Evolutionary conservation across 1,140 invertebrate genomes (phyloP), one percentile per base, ranked within the genome.

Genomic region (Trachymyrmex cornetzi): DNA sequence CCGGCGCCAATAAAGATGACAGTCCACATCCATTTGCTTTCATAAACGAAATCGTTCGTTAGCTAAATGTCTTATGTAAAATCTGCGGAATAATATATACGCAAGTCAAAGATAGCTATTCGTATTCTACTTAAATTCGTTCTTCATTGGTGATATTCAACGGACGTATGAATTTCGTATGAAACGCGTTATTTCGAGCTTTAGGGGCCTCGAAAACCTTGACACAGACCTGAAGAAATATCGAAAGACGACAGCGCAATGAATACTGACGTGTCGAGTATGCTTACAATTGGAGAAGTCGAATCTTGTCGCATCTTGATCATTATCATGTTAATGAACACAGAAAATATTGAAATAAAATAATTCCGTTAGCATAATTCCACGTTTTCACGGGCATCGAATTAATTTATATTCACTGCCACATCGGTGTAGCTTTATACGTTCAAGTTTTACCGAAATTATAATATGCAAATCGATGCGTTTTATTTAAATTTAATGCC

Each of bases 151-250:
- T 3, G 12, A 38, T 22, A 69, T 80, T 80, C 22, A 55, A 11
- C 19, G n/a, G 12, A 30, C 27, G 27, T 30, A 44, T 16, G 19
- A 77, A 53, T 57, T 57, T 72, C 12, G n/a, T 44, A 44, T 22
- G 48, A 64, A 61, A 22, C 4, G 19, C 38, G 16, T 57, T 57
- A 53, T 44, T 48, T 30, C 14, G n/a, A 64, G n/a, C 14, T 88
- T 81, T 63, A 72, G 75, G 86, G 77, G 22, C 11, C 67, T 27
- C 30, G 16, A 30, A 82, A 86, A 69, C 27, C 61, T 44, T 30
- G 61, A 53, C 63, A 92, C 92, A 90, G 89, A 87, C 91, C 89
- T 92, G 92, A 91, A 87, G 82, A 90, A 81, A 87, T 89, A 91
- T 92, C 90, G 34, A 38, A 89, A 92, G 91, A 69, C 87, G 91